phyloP scores from a whole-genome alignment of 1,140 invertebrate genomes.

The Aphelenchoides besseyi region DNA sequence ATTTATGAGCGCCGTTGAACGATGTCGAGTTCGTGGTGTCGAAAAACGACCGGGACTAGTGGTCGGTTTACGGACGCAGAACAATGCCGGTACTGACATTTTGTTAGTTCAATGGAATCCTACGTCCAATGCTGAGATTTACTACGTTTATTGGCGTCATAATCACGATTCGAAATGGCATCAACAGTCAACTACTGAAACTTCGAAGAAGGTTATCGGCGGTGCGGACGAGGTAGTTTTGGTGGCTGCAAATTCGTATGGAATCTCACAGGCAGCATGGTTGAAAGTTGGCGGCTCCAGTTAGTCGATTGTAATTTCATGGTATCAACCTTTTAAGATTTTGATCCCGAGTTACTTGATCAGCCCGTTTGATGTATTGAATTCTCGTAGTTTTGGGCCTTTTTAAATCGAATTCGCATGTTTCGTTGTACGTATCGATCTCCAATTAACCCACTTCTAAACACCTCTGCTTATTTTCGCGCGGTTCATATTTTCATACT shows the following conservation, averaged over 20 bases:
- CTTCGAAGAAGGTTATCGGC: conserved; percentile 29
- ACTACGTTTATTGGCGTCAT: conserved; percentile 39
- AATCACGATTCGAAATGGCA: conserved; percentile 24
- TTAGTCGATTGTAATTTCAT: conserved; percentile 6
- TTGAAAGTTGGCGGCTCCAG: conserved; percentile 7
- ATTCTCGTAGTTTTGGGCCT: too few relatives aligned
- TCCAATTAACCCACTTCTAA: background rate
- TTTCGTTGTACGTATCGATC: conserved; percentile 5
- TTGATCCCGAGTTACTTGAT: background rate
- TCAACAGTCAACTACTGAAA: conserved; percentile 32
- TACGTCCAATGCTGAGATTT: conserved; percentile 35
- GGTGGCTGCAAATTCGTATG: conserved; percentile 39
- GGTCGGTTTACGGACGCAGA: conserved; percentile 15
- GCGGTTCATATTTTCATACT: background rate
- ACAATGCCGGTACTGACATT: conserved; percentile 15
- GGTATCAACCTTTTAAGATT: background rate
- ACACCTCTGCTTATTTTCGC: background rate
- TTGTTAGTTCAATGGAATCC: conserved; percentile 36
- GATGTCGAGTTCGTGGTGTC: conserved; percentile 26
- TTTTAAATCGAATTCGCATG: too few relatives aligned
- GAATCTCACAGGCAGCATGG: conserved; percentile 28
- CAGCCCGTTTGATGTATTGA: background rate
- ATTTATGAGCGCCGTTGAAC: conserved; percentile 32
- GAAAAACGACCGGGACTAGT: conserved; percentile 29
- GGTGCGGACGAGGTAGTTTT: conserved; percentile 40